Percentiles rank a stretch among this genome's conserved stretches.
Conservation (phyloP, 1,140 invertebrate species). For the Caenorhabditis tropicalis region DNA sequence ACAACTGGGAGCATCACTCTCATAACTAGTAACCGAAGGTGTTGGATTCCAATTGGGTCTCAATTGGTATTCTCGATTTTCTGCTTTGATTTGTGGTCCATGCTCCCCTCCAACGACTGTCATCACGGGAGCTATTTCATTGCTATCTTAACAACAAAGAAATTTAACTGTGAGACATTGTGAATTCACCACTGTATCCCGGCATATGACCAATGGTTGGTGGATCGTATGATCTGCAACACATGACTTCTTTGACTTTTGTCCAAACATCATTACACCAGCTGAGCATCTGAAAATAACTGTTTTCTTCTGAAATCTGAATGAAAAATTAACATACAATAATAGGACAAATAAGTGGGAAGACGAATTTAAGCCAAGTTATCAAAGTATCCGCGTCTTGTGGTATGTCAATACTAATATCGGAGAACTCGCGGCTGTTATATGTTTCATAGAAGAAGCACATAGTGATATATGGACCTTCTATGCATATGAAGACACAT, state of each 20-base stretch:
- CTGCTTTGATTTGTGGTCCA: neutral
- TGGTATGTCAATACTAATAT: neutral
- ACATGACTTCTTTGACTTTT: slow-evolving; percentile 37
- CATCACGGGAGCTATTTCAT: neutral
- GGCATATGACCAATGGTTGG: slow-evolving; percentile 32
- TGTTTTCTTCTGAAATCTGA: neutral
- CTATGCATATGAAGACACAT: neutral
- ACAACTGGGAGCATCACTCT: slow-evolving; percentile 6
- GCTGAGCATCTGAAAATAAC: neutral
- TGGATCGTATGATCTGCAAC: slow-evolving; percentile 18
- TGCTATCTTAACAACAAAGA: neutral
- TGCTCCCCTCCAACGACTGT: neutral
- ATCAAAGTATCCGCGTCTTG: slow-evolving; percentile 23
- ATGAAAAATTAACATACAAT: neutral
- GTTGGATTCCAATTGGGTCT: neutral
- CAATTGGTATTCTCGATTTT: neutral
- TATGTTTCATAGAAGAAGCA: slow-evolving; percentile 25
- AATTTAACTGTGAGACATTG: neutral
- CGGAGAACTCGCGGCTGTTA: slow-evolving; percentile 27
- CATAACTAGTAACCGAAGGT: slow-evolving; percentile 1
- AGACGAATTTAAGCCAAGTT: slow-evolving; percentile 12
- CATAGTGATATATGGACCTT: slow-evolving; percentile 13
- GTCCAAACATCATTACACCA: slow-evolving; percentile 38
- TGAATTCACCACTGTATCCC: neutral
- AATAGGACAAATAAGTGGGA: neutral